These are phyloP conservation scores for Crioceris asparagi DNA, from an alignment of 2,888 invertebrate genomes.

Conservation along the genomic window DNA sequence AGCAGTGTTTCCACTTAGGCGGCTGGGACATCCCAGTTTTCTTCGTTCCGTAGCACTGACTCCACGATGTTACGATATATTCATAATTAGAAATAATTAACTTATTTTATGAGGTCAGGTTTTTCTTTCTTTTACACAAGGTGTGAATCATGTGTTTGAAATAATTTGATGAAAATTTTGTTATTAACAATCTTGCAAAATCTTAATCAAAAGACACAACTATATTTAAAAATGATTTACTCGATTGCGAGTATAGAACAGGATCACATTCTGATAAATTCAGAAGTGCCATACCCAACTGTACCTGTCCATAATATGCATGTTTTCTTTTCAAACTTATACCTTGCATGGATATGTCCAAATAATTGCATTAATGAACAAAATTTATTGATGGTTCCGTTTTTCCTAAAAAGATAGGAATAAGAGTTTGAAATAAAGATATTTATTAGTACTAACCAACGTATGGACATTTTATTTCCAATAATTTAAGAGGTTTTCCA, in stretches of 20 bases:
- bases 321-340: constrained; percentile 13
- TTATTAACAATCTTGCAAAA: no score
- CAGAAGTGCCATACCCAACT: constrained; percentile 17
- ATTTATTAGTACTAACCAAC: not conserved
- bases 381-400: not conserved
- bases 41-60: no score
- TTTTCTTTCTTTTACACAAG: no score
- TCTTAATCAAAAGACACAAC: constrained; percentile 3
- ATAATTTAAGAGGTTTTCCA: no score
- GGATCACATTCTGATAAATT: constrained; percentile 13
- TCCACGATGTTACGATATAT: no score
- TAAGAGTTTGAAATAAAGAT: not conserved
- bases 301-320: constrained; percentile 16
- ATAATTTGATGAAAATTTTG: no score
- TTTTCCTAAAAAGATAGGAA: constrained; percentile 3
- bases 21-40: no score
- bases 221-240: not conserved
- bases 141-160: no score
- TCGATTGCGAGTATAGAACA: constrained; percentile 6
- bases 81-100: no score
- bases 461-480: no score
- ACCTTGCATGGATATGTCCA: constrained; percentile 2
- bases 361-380: not conserved
- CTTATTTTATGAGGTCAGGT: no score
- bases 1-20: no score